Evolutionary conservation across 2,888 invertebrate species (phyloP).

Genomic region (Tachina fera): DNA sequence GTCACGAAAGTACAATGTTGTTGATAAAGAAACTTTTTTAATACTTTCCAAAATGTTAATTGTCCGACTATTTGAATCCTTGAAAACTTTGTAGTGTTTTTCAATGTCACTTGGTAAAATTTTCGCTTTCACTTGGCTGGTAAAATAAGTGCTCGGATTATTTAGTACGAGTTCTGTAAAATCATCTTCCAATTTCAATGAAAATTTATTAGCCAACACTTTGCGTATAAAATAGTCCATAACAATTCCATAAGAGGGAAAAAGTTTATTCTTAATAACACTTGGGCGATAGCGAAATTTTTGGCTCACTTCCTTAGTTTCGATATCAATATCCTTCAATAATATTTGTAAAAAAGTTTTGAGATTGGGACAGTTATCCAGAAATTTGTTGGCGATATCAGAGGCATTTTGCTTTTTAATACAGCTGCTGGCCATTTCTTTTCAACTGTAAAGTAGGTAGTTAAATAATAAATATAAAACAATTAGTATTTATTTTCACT

Average conservation of each 20-base stretch:
- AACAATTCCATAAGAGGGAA: not conserved
- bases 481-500: too few relatives aligned
- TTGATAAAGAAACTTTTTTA: slow-evolving; percentile 26
- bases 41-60: slow-evolving; percentile 38
- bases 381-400: not conserved
- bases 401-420: slow-evolving; percentile 13
- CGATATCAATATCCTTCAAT: not conserved
- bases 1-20: slow-evolving; percentile 8
- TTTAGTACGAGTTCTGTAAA: slow-evolving; percentile 4
- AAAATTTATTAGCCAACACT: slow-evolving; percentile 16
- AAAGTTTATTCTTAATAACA: not conserved
- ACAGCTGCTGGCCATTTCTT: not conserved
- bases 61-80: not conserved
- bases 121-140: not conserved
- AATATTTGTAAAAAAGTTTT: slow-evolving; percentile 1
- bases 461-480: too few relatives aligned
- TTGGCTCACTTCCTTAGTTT: not conserved
- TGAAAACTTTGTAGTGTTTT: slow-evolving; percentile 29
- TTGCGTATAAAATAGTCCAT: slow-evolving; percentile 49
- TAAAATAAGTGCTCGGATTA: not conserved
- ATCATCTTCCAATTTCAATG: not conserved
- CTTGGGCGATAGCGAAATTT: not conserved
- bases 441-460: not conserved
- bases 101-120: not conserved
- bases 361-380: not conserved